Evolutionary conservation across 1,140 invertebrate species (phyloP).

Genomic region (Potamilus streckersoni): DNA sequence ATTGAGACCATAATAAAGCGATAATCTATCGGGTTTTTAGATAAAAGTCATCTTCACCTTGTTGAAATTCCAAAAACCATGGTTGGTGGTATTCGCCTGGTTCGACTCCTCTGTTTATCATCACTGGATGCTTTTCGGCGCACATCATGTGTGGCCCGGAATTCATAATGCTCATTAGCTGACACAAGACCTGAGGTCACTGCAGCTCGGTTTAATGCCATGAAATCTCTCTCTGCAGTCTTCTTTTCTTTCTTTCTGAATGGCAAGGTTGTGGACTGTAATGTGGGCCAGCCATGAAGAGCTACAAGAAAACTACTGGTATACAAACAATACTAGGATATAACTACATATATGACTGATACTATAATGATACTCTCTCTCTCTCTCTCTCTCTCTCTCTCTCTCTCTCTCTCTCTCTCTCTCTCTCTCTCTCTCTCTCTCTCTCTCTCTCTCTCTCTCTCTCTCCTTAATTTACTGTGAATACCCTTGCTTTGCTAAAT

Average conservation of each 20-base stretch:
- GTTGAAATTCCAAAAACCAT: constrained; percentile 64
- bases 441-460: background rate
- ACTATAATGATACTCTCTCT: background rate
- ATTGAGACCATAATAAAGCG: background rate
- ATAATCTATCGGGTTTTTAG: background rate
- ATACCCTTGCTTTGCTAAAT: background rate
- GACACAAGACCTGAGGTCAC: constrained; percentile 57
- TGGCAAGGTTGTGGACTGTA: constrained; percentile 39
- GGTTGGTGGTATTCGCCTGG: constrained; percentile 51
- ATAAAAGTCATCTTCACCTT: constrained; percentile 43
- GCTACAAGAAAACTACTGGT: constrained; percentile 27
- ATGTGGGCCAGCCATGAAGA: constrained; percentile 42
- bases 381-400: constrained; percentile 1
- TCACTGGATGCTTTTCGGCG: constrained; percentile 45
- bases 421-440: background rate
- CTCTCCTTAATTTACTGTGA: background rate
- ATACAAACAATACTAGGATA: background rate
- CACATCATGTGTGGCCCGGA: constrained; percentile 62
- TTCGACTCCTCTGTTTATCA: constrained; percentile 40
- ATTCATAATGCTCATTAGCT: constrained; percentile 56
- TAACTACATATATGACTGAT: background rate
- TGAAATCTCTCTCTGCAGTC: constrained; percentile 58
- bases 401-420: background rate
- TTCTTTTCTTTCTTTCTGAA: constrained; percentile 41
- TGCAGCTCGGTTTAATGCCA: constrained; percentile 60